phyloP scores from a whole-genome alignment of 2,797 vertebrate genomes.

The Lateolabrax maculatus region DNA sequence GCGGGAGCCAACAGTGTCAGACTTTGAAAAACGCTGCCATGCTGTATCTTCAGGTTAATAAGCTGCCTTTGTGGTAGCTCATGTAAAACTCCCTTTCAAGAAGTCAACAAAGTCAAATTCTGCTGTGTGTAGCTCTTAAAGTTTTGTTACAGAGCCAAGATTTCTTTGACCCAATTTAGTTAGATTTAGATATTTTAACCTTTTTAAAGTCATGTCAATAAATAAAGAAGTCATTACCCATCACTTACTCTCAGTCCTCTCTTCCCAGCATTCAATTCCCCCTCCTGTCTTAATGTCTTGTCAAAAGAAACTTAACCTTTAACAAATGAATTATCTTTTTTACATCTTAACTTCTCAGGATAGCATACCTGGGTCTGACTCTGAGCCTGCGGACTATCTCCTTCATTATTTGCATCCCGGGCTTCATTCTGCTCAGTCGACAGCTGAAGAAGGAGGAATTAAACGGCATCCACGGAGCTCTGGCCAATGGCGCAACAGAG shows the following conservation, averaged over 20 bases:
- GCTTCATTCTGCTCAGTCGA: slow-evolving; percentile 78
- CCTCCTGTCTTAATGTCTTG: background rate
- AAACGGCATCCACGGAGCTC: slow-evolving; percentile 45
- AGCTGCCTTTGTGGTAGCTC: background rate
- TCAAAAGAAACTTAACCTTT: background rate
- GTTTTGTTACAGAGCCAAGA: background rate
- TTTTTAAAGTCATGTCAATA: no score
- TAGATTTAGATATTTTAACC: no score
- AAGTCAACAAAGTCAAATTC: background rate
- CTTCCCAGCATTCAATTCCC: background rate
- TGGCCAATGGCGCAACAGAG: slow-evolving; percentile 76
- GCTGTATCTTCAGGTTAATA: no score
- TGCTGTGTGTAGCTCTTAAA: background rate
- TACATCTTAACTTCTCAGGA: slow-evolving; percentile 60
- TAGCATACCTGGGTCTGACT: slow-evolving; percentile 83
- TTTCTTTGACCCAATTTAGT: no score
- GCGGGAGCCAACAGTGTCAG: no score
- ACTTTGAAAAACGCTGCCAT: no score
- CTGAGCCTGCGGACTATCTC: slow-evolving; percentile 80
- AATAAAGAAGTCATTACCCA: background rate
- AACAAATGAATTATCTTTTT: background rate
- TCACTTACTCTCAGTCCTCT: background rate
- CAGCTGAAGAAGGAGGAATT: slow-evolving; percentile 76
- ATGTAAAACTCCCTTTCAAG: no score
- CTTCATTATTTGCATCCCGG: slow-evolving; percentile 82